These are phyloP conservation scores for Sebastes kiyomatsui DNA, from an alignment of 2,797 vertebrate genomes.

Conservation along the genomic window DNA sequence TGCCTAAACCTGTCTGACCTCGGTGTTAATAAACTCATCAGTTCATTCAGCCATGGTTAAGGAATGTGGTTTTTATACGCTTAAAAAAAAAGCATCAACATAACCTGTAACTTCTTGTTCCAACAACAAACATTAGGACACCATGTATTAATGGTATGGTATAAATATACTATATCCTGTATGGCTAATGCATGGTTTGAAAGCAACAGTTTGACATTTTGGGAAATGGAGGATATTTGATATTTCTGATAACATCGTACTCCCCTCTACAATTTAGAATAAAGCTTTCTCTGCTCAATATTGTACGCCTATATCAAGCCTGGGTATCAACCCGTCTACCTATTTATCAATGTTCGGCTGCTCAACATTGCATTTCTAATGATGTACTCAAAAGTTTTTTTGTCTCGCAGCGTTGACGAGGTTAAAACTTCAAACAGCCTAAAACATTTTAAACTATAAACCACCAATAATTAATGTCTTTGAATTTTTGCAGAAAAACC, in stretches of 20 bases:
- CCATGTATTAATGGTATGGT: background rate
- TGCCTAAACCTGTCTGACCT: background rate
- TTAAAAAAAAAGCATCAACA: background rate
- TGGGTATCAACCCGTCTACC: background rate
- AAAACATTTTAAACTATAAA: constrained; percentile 22
- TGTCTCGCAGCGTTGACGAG: background rate
- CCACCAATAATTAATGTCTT: constrained; percentile 3
- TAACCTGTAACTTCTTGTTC: background rate
- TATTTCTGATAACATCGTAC: background rate
- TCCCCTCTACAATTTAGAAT: background rate
- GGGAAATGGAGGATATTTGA: background rate
- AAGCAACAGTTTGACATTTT: background rate
- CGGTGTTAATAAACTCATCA: background rate
- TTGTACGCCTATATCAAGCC: background rate
- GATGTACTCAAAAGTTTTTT: constrained; percentile 8
- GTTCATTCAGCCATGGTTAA: background rate
- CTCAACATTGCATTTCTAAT: background rate
- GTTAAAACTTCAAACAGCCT: constrained; percentile 7
- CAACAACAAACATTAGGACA: background rate
- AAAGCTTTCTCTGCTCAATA: background rate
- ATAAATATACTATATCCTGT: background rate
- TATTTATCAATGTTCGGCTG: background rate
- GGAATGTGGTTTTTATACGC: background rate
- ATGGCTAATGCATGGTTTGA: background rate
- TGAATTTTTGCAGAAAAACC: background rate